Evolutionary conservation across 1,140 invertebrate genomes (phyloP), one percentile per base, ranked within the genome.

Genomic region (Bombus cullumanus): DNA sequence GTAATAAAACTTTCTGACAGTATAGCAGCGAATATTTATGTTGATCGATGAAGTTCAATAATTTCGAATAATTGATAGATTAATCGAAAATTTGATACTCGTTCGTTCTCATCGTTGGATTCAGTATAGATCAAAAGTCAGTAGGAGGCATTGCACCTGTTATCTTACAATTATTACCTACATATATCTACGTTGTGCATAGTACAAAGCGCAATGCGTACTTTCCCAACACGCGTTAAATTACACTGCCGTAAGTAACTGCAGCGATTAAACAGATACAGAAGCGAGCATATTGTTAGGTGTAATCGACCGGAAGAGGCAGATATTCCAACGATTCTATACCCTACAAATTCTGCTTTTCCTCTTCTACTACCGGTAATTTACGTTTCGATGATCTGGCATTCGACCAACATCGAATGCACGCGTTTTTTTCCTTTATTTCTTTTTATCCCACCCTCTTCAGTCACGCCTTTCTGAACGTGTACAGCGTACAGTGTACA

Each of bases 311-410:
- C 66, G 66, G 66, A 68, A 68, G 66, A 68, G 15, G 66, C 9
- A 68, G 15, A 37, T 68, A 68, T 68, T 68, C 31, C 31, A 34
- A 68, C 66, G 15, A 31, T 34, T 34, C 31, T 68, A 34, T 34
- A 22, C 8, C 31, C 31, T 68, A 68, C 66, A 37, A 10, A 25
- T 37, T 68, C 66, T 22, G 18, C 6, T 68, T 68, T 68, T 68
- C 31, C 31, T 68, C 31, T 68, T 68, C 31, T 68, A 22, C 66
- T 34, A 68, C 34, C 66, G 66, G 66, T 68, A 34, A 68, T 34
- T 68, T 68, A 68, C 31, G 34, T 68, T 34, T 37, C 31, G 66
- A 68, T 34, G 66, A 68, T 68, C 66, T 68, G 66, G 66, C 66
- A 68, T 31, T 68, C 66, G 31, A 34, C 66, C 66, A 68, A 37